Percentiles rank a stretch among this genome's conserved stretches.
Conservation (phyloP, 2,113 vertebrate genomes). For the Pelecanus crispus region DNA sequence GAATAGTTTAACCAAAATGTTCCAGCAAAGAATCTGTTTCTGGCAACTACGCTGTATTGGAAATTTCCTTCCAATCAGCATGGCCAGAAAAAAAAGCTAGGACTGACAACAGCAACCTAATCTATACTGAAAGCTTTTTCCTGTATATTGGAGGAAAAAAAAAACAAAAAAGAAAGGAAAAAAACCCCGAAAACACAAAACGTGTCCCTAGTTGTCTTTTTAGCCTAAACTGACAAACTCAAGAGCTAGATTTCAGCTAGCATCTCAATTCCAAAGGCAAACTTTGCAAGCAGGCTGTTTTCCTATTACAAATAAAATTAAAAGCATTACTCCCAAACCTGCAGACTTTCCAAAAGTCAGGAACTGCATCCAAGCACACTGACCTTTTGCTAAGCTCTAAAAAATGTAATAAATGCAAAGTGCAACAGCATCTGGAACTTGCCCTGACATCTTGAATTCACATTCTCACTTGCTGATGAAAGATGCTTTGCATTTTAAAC, state of each 20-base stretch:
- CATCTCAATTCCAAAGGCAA: neutral
- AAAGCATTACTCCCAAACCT: neutral
- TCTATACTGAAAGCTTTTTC: neutral
- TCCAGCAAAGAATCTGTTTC: slow-evolving; percentile 10
- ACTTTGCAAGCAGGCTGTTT: neutral
- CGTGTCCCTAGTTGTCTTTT: neutral
- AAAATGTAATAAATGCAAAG: slow-evolving; percentile 25
- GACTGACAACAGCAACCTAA: neutral
- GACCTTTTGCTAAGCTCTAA: slow-evolving; percentile 44
- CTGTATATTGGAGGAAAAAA: neutral
- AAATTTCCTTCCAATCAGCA: slow-evolving; percentile 44
- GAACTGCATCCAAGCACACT: slow-evolving; percentile 2
- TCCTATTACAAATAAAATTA: neutral
- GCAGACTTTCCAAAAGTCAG: neutral
- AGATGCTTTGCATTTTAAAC: neutral
- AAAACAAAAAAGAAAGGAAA: neutral
- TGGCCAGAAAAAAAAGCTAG: neutral
- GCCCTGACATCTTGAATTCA: slow-evolving; percentile 15
- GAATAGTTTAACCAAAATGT: slow-evolving; percentile 1
- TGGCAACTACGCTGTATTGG: slow-evolving; percentile 27
- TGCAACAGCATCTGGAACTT: slow-evolving; percentile 13
- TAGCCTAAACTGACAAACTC: neutral
- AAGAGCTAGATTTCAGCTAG: neutral
- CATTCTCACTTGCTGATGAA: slow-evolving; percentile 35
- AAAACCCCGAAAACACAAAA: neutral